Conservation (phyloP, 2,113 vertebrate genomes). For the Stictonetta naevosa region DNA sequence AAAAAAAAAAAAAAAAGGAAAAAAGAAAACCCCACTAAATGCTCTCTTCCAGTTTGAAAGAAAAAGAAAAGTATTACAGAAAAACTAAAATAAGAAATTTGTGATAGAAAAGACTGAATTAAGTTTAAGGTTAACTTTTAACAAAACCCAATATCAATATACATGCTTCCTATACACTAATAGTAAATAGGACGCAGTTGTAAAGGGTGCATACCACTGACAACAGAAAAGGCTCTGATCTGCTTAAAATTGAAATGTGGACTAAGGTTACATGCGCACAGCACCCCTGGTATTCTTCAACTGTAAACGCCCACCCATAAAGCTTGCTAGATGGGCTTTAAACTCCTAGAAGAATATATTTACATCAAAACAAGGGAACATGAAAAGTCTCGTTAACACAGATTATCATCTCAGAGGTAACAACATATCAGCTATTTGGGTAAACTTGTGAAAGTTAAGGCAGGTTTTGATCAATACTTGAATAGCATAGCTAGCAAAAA, state of each 20-base stretch:
- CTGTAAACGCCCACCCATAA: neutral
- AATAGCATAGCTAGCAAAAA: neutral
- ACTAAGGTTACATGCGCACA: neutral
- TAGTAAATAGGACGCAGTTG: neutral
- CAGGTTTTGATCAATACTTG: constrained; percentile 6
- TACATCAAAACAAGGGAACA: neutral
- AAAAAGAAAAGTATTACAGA: neutral
- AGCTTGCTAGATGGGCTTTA: neutral
- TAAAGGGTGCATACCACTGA: neutral
- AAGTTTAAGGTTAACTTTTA: neutral
- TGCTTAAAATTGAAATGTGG: neutral
- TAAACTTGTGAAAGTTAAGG: neutral
- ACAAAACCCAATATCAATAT: neutral
- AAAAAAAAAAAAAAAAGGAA: no score
- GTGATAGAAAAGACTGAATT: neutral
- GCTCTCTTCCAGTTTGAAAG: neutral
- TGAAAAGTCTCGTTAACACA: neutral
- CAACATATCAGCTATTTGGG: neutral
- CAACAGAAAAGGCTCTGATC: neutral
- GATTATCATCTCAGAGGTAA: neutral
- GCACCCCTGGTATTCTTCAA: neutral
- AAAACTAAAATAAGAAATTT: no score
- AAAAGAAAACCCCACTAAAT: no score
- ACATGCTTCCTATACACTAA: neutral
- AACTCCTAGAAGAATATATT: neutral